Evolutionary conservation across 2,113 vertebrate species (phyloP).

Genomic region (Sprattus sprattus): DNA sequence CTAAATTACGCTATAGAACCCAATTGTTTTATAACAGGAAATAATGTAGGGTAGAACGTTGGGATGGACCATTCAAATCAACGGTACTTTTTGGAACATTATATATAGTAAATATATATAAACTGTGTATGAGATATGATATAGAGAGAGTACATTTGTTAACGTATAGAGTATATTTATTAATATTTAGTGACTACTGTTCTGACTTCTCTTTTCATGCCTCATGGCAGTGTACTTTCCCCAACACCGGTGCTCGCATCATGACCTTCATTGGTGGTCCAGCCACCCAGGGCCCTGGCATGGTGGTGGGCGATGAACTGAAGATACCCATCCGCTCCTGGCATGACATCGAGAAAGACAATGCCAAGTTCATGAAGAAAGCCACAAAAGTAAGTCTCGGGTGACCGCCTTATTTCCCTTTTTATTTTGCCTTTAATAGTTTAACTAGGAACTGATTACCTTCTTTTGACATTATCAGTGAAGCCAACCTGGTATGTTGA

Average conservation of each 20-base stretch:
- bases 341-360: conserved; percentile 99
- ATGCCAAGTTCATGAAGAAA: conserved; percentile 97
- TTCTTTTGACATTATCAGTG: not conserved
- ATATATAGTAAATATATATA: too few relatives aligned
- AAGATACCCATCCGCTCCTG: conserved; percentile 95
- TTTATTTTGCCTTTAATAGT: too few relatives aligned
- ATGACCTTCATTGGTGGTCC: conserved; percentile 98
- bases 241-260: conserved; percentile 92
- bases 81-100: too few relatives aligned
- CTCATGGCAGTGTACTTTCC: conserved; percentile 85
- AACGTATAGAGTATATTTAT: too few relatives aligned
- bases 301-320: conserved; percentile 96
- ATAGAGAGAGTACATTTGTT: too few relatives aligned
- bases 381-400: conserved; percentile 84
- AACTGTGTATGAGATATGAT: too few relatives aligned
- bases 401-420: not conserved
- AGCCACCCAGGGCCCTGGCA: conserved; percentile 92
- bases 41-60: too few relatives aligned
- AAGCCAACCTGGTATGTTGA: too few relatives aligned
- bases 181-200: not conserved
- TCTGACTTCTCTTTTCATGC: conserved; percentile 29
- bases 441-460: not conserved
- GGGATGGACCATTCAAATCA: too few relatives aligned
- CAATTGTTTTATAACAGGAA: too few relatives aligned
- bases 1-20: too few relatives aligned